These are phyloP conservation scores for Ailurus styani DNA, from an alignment of 2,113 vertebrate genomes.

Conservation along the genomic window DNA sequence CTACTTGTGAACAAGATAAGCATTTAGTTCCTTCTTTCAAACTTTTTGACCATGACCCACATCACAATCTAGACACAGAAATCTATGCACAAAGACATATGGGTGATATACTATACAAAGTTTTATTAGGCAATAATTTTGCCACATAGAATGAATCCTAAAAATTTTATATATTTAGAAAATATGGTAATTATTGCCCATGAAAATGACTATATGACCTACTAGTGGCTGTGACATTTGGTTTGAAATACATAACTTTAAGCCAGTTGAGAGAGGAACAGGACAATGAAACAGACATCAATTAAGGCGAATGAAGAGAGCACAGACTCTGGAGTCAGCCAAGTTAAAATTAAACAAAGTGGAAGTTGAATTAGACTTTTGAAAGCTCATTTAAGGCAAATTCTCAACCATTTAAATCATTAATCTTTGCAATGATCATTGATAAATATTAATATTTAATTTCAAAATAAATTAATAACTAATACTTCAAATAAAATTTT, in stretches of 20 bases:
- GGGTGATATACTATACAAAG: not conserved
- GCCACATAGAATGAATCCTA: not conserved
- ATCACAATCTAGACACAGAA: not conserved
- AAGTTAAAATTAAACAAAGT: not conserved
- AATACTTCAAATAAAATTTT: not conserved
- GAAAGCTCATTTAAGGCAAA: not conserved
- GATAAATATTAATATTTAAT: not conserved
- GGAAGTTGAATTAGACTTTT: not conserved
- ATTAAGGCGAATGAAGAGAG: not conserved
- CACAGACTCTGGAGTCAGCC: not conserved
- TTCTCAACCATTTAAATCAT: not conserved
- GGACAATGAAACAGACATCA: not conserved
- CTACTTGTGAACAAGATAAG: not conserved
- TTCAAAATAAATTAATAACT: not conserved
- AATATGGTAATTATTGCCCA: not conserved
- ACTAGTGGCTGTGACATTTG: not conserved
- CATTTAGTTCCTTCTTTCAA: not conserved
- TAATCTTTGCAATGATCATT: not conserved
- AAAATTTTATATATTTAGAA: not conserved
- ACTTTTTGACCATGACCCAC: not conserved
- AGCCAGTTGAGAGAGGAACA: not conserved
- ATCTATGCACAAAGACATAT: not conserved
- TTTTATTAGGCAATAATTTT: not conserved
- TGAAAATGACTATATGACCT: not conserved
- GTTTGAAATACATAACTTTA: not conserved